Evolutionary conservation across 2,113 vertebrate genomes (phyloP).

Genomic region (Arizona elegans): DNA sequence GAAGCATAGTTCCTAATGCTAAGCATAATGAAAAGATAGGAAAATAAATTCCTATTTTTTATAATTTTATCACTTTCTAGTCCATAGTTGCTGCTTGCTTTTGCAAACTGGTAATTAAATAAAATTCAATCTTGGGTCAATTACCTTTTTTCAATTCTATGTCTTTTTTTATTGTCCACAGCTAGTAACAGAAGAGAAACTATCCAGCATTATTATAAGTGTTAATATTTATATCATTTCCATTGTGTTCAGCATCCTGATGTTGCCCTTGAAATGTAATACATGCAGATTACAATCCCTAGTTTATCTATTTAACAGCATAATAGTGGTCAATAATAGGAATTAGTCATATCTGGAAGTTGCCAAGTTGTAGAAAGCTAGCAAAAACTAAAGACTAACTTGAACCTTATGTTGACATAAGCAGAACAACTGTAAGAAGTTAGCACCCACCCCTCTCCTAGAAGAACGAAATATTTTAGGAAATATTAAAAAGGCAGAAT

Average conservation of each 20-base stretch:
- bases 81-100: not conserved
- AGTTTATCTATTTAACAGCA: not conserved
- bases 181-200: not conserved
- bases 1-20: fast-evolving
- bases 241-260: not conserved
- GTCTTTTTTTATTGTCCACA: not conserved
- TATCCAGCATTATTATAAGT: not conserved
- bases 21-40: not conserved
- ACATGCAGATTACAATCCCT: not conserved
- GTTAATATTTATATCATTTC: not conserved
- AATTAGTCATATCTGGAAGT: not conserved
- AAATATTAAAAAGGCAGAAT: no score
- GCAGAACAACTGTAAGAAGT: not conserved
- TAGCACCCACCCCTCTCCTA: no score
- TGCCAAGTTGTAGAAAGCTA: no score
- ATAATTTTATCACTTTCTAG: slow-evolving; percentile 9
- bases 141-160: slow-evolving; percentile 9
- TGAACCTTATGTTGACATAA: not conserved
- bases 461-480: no score
- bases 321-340: not conserved
- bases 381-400: not conserved
- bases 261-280: not conserved
- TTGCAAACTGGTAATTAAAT: slow-evolving; percentile 40
- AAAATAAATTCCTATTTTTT: not conserved
- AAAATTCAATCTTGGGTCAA: slow-evolving; percentile 42